Evolutionary conservation across 2,888 invertebrate species (phyloP).

Genomic region (Synanthedon tipuliformis): DNA sequence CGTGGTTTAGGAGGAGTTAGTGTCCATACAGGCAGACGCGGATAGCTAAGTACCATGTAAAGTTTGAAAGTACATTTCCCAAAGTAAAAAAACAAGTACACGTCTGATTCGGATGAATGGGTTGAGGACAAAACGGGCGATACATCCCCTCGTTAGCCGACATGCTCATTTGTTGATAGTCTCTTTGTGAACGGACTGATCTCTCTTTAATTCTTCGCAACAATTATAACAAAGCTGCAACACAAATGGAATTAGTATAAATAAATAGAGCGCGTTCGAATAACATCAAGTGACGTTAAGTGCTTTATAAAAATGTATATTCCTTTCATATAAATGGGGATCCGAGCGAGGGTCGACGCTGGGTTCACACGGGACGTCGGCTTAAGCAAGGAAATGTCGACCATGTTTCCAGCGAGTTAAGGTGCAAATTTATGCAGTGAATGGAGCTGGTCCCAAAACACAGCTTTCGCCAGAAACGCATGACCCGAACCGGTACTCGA

Average conservation of each 20-base stretch:
- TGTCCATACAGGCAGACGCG: too few relatives aligned
- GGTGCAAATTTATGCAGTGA: constrained; percentile 4
- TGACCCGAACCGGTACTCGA: too few relatives aligned
- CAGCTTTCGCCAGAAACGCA: too few relatives aligned
- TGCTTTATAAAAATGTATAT: constrained; percentile 39
- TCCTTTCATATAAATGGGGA: too few relatives aligned
- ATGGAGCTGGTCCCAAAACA: too few relatives aligned
- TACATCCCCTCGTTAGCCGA: too few relatives aligned
- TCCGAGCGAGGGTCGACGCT: too few relatives aligned
- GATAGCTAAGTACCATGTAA: background rate
- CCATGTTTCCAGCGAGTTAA: constrained; percentile 9
- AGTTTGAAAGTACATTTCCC: background rate
- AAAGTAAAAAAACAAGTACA: too few relatives aligned
- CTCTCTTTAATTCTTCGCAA: constrained; percentile 18
- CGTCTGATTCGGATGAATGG: too few relatives aligned
- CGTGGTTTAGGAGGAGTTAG: too few relatives aligned
- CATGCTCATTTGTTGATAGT: constrained; percentile 6
- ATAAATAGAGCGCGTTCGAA: constrained; percentile 39
- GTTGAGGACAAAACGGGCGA: too few relatives aligned
- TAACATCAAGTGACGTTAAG: constrained; percentile 50
- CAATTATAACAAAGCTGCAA: constrained; percentile 34
- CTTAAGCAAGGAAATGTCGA: constrained; percentile 1
- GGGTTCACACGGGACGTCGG: too few relatives aligned
- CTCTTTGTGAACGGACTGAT: constrained; percentile 15
- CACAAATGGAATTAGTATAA: constrained; percentile 58